phyloP scores from a whole-genome alignment of 2,797 vertebrate genomes.

The Sebastes paucispinis region DNA sequence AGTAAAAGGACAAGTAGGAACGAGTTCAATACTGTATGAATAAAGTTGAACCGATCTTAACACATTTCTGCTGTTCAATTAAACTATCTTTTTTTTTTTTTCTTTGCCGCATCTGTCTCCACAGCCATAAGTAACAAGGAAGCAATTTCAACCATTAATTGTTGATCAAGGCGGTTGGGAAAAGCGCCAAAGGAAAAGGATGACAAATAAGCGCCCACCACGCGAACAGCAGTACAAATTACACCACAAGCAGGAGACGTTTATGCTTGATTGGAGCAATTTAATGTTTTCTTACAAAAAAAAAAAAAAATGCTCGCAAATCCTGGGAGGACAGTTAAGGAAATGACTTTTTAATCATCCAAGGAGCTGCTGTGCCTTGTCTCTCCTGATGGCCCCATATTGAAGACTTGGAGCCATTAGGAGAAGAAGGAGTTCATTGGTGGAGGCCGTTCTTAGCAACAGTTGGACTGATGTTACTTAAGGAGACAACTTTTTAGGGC shows the following conservation, averaged over 20 bases:
- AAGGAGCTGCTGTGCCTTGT: conserved; percentile 86
- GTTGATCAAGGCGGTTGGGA: conserved; percentile 85
- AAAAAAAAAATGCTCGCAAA: conserved; percentile 73
- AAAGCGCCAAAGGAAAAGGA: conserved; percentile 87
- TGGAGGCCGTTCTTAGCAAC: conserved; percentile 57
- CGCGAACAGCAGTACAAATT: conserved; percentile 88
- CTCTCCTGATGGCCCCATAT: conserved; percentile 87
- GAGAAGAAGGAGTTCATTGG: conserved; percentile 65
- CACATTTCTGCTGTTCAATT: conserved; percentile 57
- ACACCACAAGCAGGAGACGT: conserved; percentile 87
- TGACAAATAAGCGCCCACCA: conserved; percentile 88
- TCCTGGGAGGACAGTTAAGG: conserved; percentile 98
- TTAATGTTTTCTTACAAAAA: conserved; percentile 92
- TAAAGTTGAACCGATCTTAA: conserved; percentile 57
- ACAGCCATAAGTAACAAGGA: conserved; percentile 82
- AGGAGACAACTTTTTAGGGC: conserved; percentile 16
- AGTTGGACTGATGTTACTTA: conserved; percentile 57
- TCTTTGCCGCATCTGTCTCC: conserved; percentile 81
- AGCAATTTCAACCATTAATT: conserved; percentile 88
- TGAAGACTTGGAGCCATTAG: conserved; percentile 84
- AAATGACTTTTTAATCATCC: conserved; percentile 99
- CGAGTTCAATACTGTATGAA: conserved; percentile 30
- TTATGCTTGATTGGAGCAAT: conserved; percentile 95
- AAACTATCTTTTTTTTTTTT: conserved; percentile 36
- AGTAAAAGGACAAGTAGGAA: conserved; percentile 24